These are phyloP conservation scores for Ellobius talpinus DNA, from an alignment of 2,113 vertebrate genomes.

Conservation along the genomic window DNA sequence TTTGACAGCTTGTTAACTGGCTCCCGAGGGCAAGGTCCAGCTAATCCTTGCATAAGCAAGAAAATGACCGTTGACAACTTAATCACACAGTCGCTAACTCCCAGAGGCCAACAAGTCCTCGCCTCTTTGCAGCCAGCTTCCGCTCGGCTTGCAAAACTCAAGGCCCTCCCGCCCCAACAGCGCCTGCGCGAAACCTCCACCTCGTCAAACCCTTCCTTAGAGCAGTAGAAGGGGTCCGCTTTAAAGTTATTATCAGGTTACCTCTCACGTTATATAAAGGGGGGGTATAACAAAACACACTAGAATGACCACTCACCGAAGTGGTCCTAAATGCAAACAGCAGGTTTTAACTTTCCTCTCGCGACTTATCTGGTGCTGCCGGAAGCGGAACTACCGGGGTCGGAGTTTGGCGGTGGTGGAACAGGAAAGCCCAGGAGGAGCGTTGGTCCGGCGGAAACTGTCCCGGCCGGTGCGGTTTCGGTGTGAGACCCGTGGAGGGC, in stretches of 20 bases:
- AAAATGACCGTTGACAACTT: not conserved
- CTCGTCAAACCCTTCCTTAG: not conserved
- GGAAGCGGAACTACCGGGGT: slow-evolving; percentile 78
- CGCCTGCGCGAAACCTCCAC: slow-evolving; percentile 71
- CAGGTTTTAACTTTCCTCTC: slow-evolving; percentile 48
- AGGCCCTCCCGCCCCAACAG: slow-evolving; percentile 36
- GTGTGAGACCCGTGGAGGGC: slow-evolving; percentile 22
- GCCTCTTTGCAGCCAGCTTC: not conserved
- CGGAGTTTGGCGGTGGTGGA: not conserved
- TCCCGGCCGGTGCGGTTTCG: slow-evolving; percentile 60
- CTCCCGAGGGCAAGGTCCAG: not conserved
- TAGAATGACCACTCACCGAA: slow-evolving; percentile 67
- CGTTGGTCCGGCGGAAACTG: slow-evolving; percentile 58
- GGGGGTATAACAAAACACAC: not conserved
- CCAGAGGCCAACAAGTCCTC: rapidly evolving
- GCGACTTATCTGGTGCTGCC: slow-evolving; percentile 75
- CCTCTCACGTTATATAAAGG: slow-evolving; percentile 33
- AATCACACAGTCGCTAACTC: not conserved
- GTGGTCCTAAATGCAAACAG: slow-evolving; percentile 69
- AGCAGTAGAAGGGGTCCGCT: not conserved
- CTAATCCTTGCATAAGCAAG: not conserved
- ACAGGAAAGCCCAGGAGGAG: not conserved
- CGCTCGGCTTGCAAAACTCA: not conserved
- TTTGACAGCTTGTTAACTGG: not conserved
- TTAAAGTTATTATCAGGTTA: slow-evolving; percentile 5